Base-by-base conservation (phyloP, 1,140 invertebrate genomes). In the Drosophila sproati region DNA sequence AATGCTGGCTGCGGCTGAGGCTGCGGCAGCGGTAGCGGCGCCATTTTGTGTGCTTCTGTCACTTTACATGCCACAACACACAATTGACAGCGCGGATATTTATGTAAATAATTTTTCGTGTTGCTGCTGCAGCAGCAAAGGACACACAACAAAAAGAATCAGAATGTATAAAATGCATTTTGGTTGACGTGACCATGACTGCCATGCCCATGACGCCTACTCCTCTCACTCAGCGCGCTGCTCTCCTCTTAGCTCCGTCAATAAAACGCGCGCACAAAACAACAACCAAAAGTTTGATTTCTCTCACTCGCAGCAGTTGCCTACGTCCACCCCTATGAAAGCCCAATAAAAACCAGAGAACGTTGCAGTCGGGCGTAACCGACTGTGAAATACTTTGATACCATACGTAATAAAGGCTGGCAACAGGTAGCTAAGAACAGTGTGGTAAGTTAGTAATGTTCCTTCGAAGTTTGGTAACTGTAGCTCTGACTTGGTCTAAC, bases 21-120 rank as follows among this genome's bases (percentile, higher is more conserved):
- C 56, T n/a, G 55, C 51, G 37, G 64, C 35, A 31, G 34, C 55
- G 47, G 47, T 43, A 59, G 28, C 80, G 69, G 73, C 83, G 83
- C 83, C 85, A 83, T 88, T 88, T 88, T 83, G 80, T 87, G 67
- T 88, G 83, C 83, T 85, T 80, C 83, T 88, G 82, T 87, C 82
- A 87, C 80, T 88, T 87, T 87, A 88, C 82, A 87, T 87, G 82
- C 83, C 82, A 87, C 82, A 87, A 87, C 82, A 87, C 83, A 87
- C 82, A 87, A 87, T 87, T 87, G 82, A 87, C 82, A 88, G 82
- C 82, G 83, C 83, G 83, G 79, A 87, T 87, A 87, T 87, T 87
- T 87, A 87, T 87, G 82, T 87, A 87, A 87, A 87, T 87, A 87
- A 87, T 87, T 88, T 87, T 87, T 87, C 83, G 87, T 88, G 82